Evolutionary conservation across 2,888 invertebrate species (phyloP), one percentile per base, ranked within the genome.

Genomic region (Lordiphosa andalusiaca): DNA sequence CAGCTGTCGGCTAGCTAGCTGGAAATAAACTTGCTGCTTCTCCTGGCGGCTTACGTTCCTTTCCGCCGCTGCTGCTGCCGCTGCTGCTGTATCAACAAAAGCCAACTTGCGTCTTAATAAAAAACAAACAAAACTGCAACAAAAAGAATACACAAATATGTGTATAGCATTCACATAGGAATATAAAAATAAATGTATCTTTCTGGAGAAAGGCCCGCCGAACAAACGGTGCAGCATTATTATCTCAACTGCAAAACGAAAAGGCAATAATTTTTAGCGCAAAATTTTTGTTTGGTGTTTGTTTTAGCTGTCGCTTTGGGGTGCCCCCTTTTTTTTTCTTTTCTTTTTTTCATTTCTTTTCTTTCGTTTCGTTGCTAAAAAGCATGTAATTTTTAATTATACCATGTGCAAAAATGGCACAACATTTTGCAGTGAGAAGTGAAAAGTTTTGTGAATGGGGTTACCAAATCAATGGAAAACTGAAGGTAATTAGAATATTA

Each of bases 331-430:
- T 51, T 53, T 57, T 60, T 65, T 55, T 53, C 3, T 0, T 53
- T 65, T 1, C 16, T 16, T 16, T 16, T 16, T n/a, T n/a, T 53
- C 3, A 0, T 53, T 65, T 1, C 16, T 16, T 16, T 16, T 16
- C 16, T 16, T 16, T 16, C 16, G 2, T 65, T 69, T 58, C 52
- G 9, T 9, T 10, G 30, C 30, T 30, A 30, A 60, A 60, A 57
- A 67, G 57, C 67, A 55, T 73, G 71, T 67, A 73, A 73, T 64
- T 71, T 70, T 72, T 72, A 72, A 72, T 72, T 72, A 71, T 67
- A 61, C 67, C 33, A 19, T 36, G n/a, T 13, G 19, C 40, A 50
- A 44, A 50, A 44, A 44, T 44, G 47, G 36, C 36, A 47, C 23
- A 47, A 36, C 37, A 37, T 50, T 68, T 70, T 69, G 47, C 30